Evolutionary conservation across 2,113 vertebrate genomes (phyloP).

Genomic region (Poicephalus gulielmi): DNA sequence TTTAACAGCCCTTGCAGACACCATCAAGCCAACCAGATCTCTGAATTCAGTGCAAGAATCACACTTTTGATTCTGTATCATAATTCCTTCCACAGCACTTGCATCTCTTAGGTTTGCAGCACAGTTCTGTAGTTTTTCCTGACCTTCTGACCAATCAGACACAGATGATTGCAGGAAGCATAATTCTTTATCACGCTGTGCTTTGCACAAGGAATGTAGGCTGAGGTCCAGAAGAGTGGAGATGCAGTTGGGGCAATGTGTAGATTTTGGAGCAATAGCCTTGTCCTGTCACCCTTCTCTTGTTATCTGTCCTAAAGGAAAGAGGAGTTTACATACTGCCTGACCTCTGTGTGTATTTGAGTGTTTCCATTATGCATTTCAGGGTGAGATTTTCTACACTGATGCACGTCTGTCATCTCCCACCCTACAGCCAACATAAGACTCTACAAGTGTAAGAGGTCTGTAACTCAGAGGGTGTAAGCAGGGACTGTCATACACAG

Average conservation of each 20-base stretch:
- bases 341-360: neutral
- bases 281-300: neutral
- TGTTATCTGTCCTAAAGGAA: neutral
- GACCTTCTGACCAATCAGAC: neutral
- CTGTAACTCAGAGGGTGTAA: neutral
- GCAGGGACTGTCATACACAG: neutral
- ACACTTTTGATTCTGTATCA: neutral
- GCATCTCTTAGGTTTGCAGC: neutral
- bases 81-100: constrained; percentile 1
- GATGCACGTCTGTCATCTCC: neutral
- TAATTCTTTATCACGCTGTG: neutral
- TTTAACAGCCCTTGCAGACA: neutral
- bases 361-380: neutral
- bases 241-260: neutral
- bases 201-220: neutral
- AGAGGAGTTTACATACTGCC: neutral
- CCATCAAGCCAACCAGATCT: neutral
- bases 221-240: neutral
- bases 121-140: neutral
- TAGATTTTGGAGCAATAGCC: neutral
- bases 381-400: constrained; percentile 16
- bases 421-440: neutral
- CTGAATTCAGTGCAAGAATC: neutral
- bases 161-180: neutral
- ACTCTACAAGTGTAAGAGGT: neutral